Evolutionary conservation across 2,113 vertebrate species (phyloP).

Genomic region (Ramphastos sulfuratus): DNA sequence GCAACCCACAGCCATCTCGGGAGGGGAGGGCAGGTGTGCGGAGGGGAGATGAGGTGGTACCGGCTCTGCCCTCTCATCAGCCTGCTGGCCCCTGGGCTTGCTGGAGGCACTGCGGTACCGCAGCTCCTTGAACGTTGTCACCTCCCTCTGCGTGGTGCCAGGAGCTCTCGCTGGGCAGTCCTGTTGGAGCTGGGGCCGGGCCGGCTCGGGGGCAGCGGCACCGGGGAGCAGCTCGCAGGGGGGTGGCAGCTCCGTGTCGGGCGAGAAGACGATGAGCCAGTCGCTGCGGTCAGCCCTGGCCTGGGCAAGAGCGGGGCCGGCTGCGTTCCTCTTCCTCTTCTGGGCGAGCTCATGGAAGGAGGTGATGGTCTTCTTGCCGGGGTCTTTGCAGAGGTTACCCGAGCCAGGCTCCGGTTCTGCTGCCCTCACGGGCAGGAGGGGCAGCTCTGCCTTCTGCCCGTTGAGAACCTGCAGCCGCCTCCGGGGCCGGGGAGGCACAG

Average conservation of each 20-base stretch:
- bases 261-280: constrained; percentile 95
- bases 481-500: constrained; percentile 46
- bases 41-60: not conserved
- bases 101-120: constrained; percentile 75
- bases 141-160: constrained; percentile 72
- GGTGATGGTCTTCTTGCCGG: constrained; percentile 74
- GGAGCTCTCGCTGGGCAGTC: constrained; percentile 57
- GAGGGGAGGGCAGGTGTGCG: not conserved
- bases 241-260: constrained; percentile 82
- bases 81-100: constrained; percentile 70
- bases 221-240: constrained; percentile 38
- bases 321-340: constrained; percentile 76
- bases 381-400: not conserved
- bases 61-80: constrained; percentile 63
- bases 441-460: not conserved
- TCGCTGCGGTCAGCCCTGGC: constrained; percentile 85
- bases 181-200: constrained; percentile 80
- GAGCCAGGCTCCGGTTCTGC: not conserved
- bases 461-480: constrained; percentile 29
- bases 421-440: fast-evolving
- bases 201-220: not conserved
- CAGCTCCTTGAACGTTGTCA: constrained; percentile 94
- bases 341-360: constrained; percentile 91
- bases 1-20: fast-evolving
- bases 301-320: constrained; percentile 51